Conservation (phyloP, 2,888 invertebrate species). For the Boloria euphrosyne region DNA sequence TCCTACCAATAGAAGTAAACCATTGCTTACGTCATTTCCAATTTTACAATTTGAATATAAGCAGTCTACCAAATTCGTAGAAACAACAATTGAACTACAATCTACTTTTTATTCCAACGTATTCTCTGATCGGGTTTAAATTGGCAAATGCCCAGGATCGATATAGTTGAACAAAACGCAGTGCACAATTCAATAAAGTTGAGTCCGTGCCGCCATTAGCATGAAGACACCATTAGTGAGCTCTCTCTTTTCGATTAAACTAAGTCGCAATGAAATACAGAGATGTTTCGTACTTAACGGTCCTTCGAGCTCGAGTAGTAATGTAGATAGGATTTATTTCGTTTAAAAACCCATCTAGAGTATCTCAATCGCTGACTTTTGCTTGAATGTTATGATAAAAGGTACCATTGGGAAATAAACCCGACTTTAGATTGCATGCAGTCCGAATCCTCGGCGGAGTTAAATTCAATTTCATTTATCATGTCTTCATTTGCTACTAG, state of each 20-base stretch:
- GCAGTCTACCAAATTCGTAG: neutral
- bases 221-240: constrained; percentile 23
- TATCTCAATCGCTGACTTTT: constrained; percentile 23
- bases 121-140: constrained; percentile 17
- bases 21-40: no score
- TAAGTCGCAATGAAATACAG: constrained; percentile 21
- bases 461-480: constrained; percentile 28
- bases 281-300: constrained; percentile 12
- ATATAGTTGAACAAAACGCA: constrained; percentile 19
- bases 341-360: constrained; percentile 40
- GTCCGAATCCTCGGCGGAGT: constrained; percentile 18
- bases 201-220: constrained; percentile 20
- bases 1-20: no score
- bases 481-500: constrained; percentile 15
- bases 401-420: constrained; percentile 23
- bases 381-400: constrained; percentile 29
- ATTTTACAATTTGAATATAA: neutral
- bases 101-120: constrained; percentile 8
- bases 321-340: constrained; percentile 35
- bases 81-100: constrained; percentile 9
- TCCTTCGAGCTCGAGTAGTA: constrained; percentile 21
- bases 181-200: constrained; percentile 20
- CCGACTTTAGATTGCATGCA: constrained; percentile 13
- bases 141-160: constrained; percentile 17
- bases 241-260: constrained; percentile 32